phyloP scores from a whole-genome alignment of 2,888 invertebrate species.

The Himalopsyche tibetana region DNA sequence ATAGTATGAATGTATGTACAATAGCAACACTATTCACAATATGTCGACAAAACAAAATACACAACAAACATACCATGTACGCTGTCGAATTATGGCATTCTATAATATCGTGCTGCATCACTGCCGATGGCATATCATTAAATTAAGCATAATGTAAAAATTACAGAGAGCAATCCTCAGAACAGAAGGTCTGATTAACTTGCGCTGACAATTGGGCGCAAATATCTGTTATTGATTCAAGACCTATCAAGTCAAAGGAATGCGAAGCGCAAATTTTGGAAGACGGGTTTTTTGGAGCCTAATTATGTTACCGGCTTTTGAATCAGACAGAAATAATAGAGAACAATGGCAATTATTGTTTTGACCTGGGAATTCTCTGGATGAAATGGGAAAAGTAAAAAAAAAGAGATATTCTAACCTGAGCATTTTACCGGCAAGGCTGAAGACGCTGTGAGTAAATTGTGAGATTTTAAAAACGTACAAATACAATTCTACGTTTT shows the following conservation, averaged over 20 bases:
- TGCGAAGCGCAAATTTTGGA: background rate
- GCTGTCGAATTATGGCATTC: too few species aligned
- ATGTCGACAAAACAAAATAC: too few species aligned
- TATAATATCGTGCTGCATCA: background rate
- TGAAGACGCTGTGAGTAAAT: too few species aligned
- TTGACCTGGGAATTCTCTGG: conserved; percentile 8
- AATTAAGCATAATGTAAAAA: background rate
- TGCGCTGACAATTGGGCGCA: background rate
- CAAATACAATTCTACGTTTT: too few species aligned
- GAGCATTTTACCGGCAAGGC: too few species aligned
- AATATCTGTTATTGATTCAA: conserved; percentile 16
- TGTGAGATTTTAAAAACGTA: too few species aligned
- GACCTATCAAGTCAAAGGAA: conserved; percentile 13
- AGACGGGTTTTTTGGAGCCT: background rate
- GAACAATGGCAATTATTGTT: conserved; percentile 13
- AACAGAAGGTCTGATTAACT: conserved; percentile 20
- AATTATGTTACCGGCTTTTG: conserved; percentile 4
- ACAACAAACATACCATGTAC: too few species aligned
- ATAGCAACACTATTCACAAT: too few species aligned
- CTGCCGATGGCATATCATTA: background rate
- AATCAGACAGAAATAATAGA: conserved; percentile 23
- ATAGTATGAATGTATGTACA: too few species aligned
- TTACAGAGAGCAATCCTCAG: background rate
- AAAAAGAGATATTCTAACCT: too few species aligned
- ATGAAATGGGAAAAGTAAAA: background rate